phyloP scores from a whole-genome alignment of 2,888 invertebrate species.

The Leucoptera coffeella region DNA sequence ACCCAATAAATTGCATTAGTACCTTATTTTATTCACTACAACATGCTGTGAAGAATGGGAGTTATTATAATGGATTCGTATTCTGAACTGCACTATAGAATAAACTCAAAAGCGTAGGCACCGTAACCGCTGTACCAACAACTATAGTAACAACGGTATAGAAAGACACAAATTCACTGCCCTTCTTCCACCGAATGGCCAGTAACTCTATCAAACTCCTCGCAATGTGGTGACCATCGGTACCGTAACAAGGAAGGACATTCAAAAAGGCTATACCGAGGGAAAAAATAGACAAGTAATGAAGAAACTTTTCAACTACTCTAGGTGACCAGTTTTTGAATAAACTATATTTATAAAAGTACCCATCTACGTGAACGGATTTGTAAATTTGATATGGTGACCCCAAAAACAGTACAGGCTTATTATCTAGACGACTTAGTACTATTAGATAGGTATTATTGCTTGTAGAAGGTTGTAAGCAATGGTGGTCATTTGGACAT shows the following conservation, averaged over 20 bases:
- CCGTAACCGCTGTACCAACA: constrained; percentile 67
- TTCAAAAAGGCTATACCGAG: constrained; percentile 87
- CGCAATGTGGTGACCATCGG: constrained; percentile 89
- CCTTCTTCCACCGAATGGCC: constrained; percentile 52
- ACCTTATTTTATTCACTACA: too few species aligned
- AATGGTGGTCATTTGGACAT: constrained; percentile 53
- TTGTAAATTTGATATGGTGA: constrained; percentile 67
- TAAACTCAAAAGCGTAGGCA: constrained; percentile 52
- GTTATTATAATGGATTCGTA: too few species aligned
- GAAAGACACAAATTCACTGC: constrained; percentile 47
- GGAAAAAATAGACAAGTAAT: constrained; percentile 81
- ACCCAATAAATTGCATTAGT: too few species aligned
- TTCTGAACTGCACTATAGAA: constrained; percentile 23
- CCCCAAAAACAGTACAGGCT: constrained; percentile 75
- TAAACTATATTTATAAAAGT: constrained; percentile 62
- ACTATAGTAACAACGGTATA: constrained; percentile 60
- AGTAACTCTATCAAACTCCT: constrained; percentile 60
- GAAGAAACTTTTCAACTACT: constrained; percentile 64
- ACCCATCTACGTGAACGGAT: constrained; percentile 70
- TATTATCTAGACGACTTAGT: constrained; percentile 48
- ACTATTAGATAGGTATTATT: constrained; percentile 69
- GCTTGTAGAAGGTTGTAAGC: constrained; percentile 73
- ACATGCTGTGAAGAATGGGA: too few species aligned
- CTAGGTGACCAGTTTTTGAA: constrained; percentile 61
- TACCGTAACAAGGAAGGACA: constrained; percentile 85